Conservation (phyloP, 2,888 invertebrate genomes). For the Diogma glabrata region DNA sequence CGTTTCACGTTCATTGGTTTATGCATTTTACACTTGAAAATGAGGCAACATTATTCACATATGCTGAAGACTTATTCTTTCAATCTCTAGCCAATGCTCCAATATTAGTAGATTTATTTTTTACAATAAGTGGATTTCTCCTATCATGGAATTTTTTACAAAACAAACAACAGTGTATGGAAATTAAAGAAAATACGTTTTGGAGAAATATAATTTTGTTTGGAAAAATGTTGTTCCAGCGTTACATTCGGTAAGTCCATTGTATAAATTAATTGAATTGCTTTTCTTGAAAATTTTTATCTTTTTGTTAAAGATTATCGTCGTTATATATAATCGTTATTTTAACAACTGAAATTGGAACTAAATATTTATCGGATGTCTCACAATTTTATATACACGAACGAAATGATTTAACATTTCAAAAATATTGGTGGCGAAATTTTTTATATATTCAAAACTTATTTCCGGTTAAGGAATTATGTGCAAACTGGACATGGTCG, state of each 20-base stretch:
- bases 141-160: conserved; percentile 32
- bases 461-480: conserved; percentile 32
- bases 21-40: conserved; percentile 36
- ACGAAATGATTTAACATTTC: conserved; percentile 33
- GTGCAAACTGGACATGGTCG: conserved; percentile 38
- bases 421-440: conserved; percentile 36
- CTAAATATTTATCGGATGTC: conserved; percentile 31
- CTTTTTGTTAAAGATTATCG: conserved; percentile 25
- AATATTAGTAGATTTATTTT: conserved; percentile 34
- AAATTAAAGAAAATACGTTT: conserved; percentile 25
- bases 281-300: neutral
- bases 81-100: conserved; percentile 36
- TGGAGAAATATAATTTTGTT: conserved; percentile 27
- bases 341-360: conserved; percentile 30
- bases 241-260: conserved; percentile 27
- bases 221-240: conserved; percentile 29
- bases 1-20: conserved; percentile 36
- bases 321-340: conserved; percentile 32
- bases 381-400: conserved; percentile 35
- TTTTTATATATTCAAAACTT: conserved; percentile 35
- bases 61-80: conserved; percentile 31
- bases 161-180: conserved; percentile 26
- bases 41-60: conserved; percentile 31
- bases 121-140: conserved; percentile 35
- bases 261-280: too few species aligned